A percentile compares a stretch with the other conserved stretches of the same genome.
phyloP scores from a whole-genome alignment of 2,888 invertebrate genomes.

The Tetranychus piercei region DNA sequence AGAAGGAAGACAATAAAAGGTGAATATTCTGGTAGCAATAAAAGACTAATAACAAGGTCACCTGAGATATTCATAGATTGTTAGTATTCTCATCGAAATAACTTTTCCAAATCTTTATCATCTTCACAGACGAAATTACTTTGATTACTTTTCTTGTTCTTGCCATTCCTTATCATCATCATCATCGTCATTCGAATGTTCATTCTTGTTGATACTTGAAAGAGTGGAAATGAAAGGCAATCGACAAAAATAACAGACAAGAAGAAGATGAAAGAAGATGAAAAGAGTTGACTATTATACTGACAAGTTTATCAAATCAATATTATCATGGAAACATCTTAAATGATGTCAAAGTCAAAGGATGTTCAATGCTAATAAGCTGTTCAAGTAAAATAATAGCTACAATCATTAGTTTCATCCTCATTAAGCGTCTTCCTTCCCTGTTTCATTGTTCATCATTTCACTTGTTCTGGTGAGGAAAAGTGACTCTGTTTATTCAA shows the following conservation, averaged over 20 bases:
- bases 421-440: not conserved
- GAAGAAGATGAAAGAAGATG: too few species aligned
- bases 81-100: not conserved
- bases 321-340: not conserved
- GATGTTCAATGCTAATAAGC: slow-evolving; percentile 1
- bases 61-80: not conserved
- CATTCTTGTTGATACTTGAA: not conserved
- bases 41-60: not conserved
- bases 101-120: not conserved
- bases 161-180: not conserved
- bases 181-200: not conserved
- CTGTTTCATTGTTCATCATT: slow-evolving; percentile 4
- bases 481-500: too few species aligned
- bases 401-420: slow-evolving; percentile 17
- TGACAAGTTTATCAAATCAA: not conserved
- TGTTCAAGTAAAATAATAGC: not conserved
- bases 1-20: not conserved
- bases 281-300: not conserved
- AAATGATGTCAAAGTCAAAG: not conserved
- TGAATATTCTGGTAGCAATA: not conserved
- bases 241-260: too few species aligned
- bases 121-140: not conserved
- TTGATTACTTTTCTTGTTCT: not conserved
- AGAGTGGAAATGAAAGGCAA: not conserved
- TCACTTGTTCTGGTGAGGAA: too few species aligned